Conservation (phyloP, 2,888 invertebrate species). For the Trichopoda pennipes region DNA sequence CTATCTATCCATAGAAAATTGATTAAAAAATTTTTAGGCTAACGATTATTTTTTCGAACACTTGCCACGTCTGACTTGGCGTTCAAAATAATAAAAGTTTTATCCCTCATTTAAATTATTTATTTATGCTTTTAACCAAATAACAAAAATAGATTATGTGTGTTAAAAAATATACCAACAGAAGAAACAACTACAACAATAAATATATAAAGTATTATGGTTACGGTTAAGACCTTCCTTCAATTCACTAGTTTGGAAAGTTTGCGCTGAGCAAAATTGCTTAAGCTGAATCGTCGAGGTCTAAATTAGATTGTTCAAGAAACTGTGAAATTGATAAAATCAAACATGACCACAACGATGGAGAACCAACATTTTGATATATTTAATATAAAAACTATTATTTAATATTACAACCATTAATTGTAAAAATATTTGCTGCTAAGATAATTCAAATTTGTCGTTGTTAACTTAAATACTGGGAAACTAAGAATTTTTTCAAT, state of each 20-base stretch:
- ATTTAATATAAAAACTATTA: constrained; percentile 24
- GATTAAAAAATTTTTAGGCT: too few relatives aligned
- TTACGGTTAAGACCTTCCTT: constrained; percentile 59
- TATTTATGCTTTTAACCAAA: constrained; percentile 35
- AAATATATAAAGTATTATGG: constrained; percentile 40
- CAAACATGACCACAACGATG: constrained; percentile 41
- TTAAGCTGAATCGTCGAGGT: constrained; percentile 48
- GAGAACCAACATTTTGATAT: constrained; percentile 33
- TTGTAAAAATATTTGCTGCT: too few relatives aligned
- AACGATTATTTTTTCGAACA: too few relatives aligned
- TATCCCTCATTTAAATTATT: constrained; percentile 48
- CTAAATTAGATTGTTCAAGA: constrained; percentile 63
- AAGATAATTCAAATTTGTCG: too few relatives aligned
- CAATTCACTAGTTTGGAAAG: constrained; percentile 65
- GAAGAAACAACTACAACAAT: background rate
- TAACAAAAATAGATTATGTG: constrained; percentile 54
- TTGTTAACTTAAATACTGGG: too few relatives aligned
- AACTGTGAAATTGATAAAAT: constrained; percentile 64
- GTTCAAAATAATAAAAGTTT: constrained; percentile 24
- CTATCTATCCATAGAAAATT: too few relatives aligned
- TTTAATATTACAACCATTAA: too few relatives aligned
- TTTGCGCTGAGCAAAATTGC: constrained; percentile 38
- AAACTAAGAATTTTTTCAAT: too few relatives aligned
- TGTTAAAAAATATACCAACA: constrained; percentile 28
- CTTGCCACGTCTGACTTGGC: too few relatives aligned